Evolutionary conservation across 1,140 invertebrate species (phyloP), one percentile per base, ranked within the genome.

Genomic region (Neodiprion pinetum): DNA sequence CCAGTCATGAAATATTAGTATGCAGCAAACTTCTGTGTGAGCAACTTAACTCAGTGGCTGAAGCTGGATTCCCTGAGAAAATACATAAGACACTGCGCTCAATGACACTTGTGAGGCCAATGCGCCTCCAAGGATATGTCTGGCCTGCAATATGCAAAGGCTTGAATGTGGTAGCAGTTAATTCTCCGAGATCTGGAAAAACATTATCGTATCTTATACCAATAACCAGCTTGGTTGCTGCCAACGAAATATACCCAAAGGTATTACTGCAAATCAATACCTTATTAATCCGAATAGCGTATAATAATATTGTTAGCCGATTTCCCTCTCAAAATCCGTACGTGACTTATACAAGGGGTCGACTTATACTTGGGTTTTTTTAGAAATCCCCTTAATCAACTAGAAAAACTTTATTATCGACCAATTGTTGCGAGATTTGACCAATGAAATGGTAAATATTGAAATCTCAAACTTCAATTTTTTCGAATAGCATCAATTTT

Each of bases 111-210:
- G 28, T 23, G 0, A 73, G 70, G 48, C 78, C 78, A 65, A 82
- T 78, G 72, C 81, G 76, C 73, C 82, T 89, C 70, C 87, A 89
- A 53, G 82, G 81, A 9, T 86, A 88, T 67, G 84, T 87, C 23
- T 89, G 85, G 85, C 86, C 88, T 68, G 87, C 88, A 14, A 83
- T 89, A 67, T 80, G 78, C 17, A 82, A 82, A 61, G 82, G 83
- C 7, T 72, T 84, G 11, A 81, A 85, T 69, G 80, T 85, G 10
- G 70, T 86, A 40, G 82, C 84, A 23, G 78, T 89, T 47, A 82
- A 82, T 74, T 72, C 85, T n/a, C 73, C 78, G 7, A 69, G 74
- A 7, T 80, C 77, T 70, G 87, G 88, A 28, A 89, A 89, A 82
- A 87, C 88, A 12, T 72, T 80, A 70, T 86, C 83, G 48, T 87